Evolutionary conservation across 2,113 vertebrate genomes (phyloP).

Genomic region (Alethe diademata): DNA sequence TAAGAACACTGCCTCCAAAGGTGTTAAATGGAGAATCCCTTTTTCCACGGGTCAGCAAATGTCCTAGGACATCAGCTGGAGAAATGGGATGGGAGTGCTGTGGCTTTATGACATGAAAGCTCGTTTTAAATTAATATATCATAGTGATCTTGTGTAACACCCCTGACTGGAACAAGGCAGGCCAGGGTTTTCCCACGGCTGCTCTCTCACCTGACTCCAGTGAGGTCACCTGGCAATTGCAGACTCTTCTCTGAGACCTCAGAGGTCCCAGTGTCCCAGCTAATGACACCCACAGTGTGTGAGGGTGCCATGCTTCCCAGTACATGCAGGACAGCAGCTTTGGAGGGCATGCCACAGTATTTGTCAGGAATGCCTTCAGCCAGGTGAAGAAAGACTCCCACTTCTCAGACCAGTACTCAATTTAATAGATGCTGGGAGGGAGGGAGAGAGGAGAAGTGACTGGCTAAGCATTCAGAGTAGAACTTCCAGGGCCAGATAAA

Average conservation of each 20-base stretch:
- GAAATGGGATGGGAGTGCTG: not conserved
- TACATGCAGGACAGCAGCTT: not conserved
- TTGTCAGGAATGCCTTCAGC: not conserved
- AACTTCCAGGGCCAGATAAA: not conserved
- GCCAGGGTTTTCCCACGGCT: not conserved
- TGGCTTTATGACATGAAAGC: not conserved
- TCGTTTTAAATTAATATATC: not conserved
- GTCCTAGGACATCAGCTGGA: not conserved
- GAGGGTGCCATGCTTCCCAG: not conserved
- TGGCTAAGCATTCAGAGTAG: not conserved
- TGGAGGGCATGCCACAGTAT: fast-evolving
- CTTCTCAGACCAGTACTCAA: not conserved
- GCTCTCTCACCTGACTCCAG: not conserved
- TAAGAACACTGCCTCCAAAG: not conserved
- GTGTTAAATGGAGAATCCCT: fast-evolving
- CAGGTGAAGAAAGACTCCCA: not conserved
- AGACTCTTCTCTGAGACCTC: not conserved
- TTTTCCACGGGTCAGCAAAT: not conserved
- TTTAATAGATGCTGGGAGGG: not conserved
- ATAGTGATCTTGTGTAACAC: fast-evolving
- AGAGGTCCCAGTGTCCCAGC: not conserved
- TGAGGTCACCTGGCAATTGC: fast-evolving
- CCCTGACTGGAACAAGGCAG: not conserved
- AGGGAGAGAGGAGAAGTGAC: not conserved
- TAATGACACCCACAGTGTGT: fast-evolving